Percentiles rank a stretch among this genome's conserved stretches.
These are phyloP conservation scores for Limnephilus lunatus DNA, from an alignment of 2,888 invertebrate genomes.

Conservation along the genomic window DNA sequence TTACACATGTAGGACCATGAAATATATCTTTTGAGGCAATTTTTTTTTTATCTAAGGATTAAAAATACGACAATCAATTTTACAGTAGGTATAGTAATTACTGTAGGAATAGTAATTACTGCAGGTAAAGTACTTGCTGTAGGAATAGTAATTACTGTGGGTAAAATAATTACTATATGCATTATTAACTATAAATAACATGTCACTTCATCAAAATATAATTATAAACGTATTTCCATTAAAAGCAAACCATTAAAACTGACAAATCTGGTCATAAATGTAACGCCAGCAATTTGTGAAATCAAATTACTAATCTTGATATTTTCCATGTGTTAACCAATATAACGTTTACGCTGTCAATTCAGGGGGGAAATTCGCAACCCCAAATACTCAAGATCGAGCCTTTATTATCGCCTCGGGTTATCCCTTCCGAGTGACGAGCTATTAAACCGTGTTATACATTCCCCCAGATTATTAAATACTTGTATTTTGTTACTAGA, in stretches of 20 bases:
- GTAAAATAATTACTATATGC: too few relatives aligned
- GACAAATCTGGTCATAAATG: conserved; percentile 20
- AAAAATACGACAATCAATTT: too few relatives aligned
- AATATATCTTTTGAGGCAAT: too few relatives aligned
- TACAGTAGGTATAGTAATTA: too few relatives aligned
- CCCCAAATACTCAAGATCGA: neutral
- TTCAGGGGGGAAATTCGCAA: conserved; percentile 6
- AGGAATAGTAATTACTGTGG: too few relatives aligned
- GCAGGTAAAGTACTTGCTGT: too few relatives aligned
- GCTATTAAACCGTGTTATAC: neutral
- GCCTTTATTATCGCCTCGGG: conserved; percentile 20
- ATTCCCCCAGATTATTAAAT: neutral
- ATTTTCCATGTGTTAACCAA: conserved; percentile 14
- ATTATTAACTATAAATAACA: too few relatives aligned
- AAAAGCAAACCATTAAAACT: conserved; percentile 4
- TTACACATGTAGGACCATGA: too few relatives aligned
- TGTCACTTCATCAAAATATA: neutral
- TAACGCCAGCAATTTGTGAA: conserved; percentile 5
- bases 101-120: too few relatives aligned
- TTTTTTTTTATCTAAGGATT: too few relatives aligned
- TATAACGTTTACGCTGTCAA: neutral
- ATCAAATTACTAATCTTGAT: conserved; percentile 23
- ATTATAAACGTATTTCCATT: neutral
- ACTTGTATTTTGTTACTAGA: neutral
- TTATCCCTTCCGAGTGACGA: neutral